Evolutionary conservation across 2,888 invertebrate genomes (phyloP).

Genomic region (Cyclophora punctaria): DNA sequence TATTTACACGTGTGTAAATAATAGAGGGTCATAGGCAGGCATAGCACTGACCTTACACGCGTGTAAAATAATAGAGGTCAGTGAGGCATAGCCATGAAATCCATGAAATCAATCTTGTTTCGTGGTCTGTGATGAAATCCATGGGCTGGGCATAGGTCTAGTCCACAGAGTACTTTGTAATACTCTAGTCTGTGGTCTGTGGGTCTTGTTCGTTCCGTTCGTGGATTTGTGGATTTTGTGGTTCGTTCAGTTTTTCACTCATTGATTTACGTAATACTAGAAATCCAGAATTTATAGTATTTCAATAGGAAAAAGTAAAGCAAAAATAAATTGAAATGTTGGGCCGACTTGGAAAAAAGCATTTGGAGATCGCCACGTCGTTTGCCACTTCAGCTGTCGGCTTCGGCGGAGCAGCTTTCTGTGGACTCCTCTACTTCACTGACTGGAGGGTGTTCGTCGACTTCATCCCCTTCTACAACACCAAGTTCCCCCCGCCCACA

Average conservation of each 20-base stretch:
- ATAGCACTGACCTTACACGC: too few relatives aligned
- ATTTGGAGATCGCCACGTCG: slow-evolving; percentile 69
- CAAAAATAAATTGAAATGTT: slow-evolving; percentile 34
- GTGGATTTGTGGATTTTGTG: neutral
- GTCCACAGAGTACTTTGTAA: too few relatives aligned
- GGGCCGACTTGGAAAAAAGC: slow-evolving; percentile 76
- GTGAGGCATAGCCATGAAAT: too few relatives aligned
- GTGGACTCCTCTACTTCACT: slow-evolving; percentile 80
- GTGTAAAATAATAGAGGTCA: too few relatives aligned
- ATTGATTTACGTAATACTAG: slow-evolving; percentile 26
- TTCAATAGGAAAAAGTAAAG: neutral
- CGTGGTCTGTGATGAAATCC: too few relatives aligned
- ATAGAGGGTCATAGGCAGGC: too few relatives aligned
- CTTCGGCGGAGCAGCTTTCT: slow-evolving; percentile 80
- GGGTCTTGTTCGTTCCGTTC: neutral
- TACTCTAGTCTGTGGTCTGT: too few relatives aligned
- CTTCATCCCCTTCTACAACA: slow-evolving; percentile 84
- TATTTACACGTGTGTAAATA: too few relatives aligned
- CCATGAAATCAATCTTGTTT: too few relatives aligned
- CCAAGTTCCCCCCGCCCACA: slow-evolving; percentile 75
- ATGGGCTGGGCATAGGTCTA: too few relatives aligned
- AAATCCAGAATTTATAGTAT: too few relatives aligned
- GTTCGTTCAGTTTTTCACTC: neutral
- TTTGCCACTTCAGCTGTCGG: slow-evolving; percentile 74
- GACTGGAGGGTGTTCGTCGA: slow-evolving; percentile 85